These are phyloP conservation scores for Ptychobarbus kaznakovi DNA, from an alignment of 2,797 vertebrate genomes.

Conservation along the genomic window DNA sequence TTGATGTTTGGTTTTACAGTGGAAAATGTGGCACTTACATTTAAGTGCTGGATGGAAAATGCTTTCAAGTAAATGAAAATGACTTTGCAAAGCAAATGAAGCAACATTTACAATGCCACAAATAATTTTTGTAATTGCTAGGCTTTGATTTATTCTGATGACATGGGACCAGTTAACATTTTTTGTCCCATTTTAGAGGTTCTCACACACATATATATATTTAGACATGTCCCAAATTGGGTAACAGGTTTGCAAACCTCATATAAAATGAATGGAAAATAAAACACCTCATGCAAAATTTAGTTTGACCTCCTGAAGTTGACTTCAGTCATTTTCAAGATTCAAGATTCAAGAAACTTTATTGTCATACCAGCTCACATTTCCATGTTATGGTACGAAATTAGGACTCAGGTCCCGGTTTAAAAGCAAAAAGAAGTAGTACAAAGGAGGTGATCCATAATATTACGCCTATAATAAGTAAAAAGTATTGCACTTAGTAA, in stretches of 20 bases:
- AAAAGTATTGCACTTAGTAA: too few species aligned
- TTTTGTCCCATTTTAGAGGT: background rate
- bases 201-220: background rate
- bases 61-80: constrained; percentile 42
- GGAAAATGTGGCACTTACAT: constrained; percentile 22
- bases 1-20: constrained; percentile 24
- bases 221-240: background rate
- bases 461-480: too few species aligned
- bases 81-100: constrained; percentile 44
- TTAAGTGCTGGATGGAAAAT: constrained; percentile 33
- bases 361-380: too few species aligned
- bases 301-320: constrained; percentile 1
- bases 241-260: background rate
- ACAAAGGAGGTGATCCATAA: too few species aligned
- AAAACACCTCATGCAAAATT: background rate
- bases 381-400: too few species aligned
- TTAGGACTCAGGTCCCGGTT: too few species aligned
- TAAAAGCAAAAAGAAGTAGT: too few species aligned
- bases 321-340: too few species aligned
- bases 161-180: background rate
- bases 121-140: constrained; percentile 7
- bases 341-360: too few species aligned
- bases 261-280: background rate
- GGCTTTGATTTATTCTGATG: constrained; percentile 32
- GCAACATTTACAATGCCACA: constrained; percentile 22